A percentile compares a stretch with the other conserved stretches of the same genome.
phyloP scores from a whole-genome alignment of 1,140 invertebrate species.

The Meloidogyne exigua region DNA sequence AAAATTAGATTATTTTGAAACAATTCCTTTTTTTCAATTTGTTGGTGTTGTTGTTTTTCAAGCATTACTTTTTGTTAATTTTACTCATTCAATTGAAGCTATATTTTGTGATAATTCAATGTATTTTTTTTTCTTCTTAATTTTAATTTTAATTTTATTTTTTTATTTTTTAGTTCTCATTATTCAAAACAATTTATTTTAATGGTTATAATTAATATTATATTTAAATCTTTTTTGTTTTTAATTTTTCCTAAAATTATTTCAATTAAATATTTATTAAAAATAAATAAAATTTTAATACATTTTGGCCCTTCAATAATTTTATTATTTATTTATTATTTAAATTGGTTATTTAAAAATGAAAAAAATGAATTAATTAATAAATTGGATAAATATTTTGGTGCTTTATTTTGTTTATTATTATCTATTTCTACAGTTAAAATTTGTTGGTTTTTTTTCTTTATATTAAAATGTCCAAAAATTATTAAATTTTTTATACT shows the following conservation, averaged over 20 bases:
- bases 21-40: conserved; percentile 11
- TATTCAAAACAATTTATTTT: conserved; percentile 8
- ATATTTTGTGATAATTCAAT: conserved; percentile 18
- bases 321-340: too few relatives aligned
- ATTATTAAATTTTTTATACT: background rate
- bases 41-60: conserved; percentile 23
- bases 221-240: conserved; percentile 4
- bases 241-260: background rate
- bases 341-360: background rate
- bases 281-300: too few relatives aligned
- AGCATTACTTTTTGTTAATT: conserved; percentile 35
- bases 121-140: too few relatives aligned
- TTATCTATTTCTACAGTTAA: background rate
- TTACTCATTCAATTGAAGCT: conserved; percentile 33
- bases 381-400: background rate
- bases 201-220: conserved; percentile 12
- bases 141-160: background rate
- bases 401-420: background rate
- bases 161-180: conserved; percentile 2
- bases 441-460: background rate
- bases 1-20: background rate
- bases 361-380: background rate
- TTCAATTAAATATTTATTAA: too few relatives aligned
- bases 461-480: background rate
- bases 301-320: too few relatives aligned